Percentiles rank a stretch among this genome's conserved stretches.
Evolutionary conservation across 2,888 invertebrate species (phyloP).

Genomic region (Sphaerophoria taeniata): DNA sequence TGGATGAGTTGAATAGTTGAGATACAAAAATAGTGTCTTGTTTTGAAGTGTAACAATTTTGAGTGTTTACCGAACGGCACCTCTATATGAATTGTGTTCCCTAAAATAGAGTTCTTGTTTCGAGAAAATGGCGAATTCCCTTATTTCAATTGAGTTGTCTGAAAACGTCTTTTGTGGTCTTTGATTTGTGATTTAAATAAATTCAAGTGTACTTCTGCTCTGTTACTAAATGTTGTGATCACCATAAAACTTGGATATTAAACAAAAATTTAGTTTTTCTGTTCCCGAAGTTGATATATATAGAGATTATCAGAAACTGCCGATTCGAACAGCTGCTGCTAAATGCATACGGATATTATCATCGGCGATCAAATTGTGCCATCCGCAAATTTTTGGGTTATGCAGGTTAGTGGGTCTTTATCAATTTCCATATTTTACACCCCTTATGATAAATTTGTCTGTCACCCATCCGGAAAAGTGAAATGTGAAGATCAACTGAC

Average conservation of each 20-base stretch:
- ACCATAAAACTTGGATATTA: constrained; percentile 17
- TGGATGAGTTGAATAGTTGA: constrained; percentile 25
- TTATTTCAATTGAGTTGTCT: constrained; percentile 39
- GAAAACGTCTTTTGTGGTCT: constrained; percentile 8
- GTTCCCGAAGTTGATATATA: constrained; percentile 13
- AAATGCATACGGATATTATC: constrained; percentile 83
- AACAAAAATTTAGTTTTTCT: not conserved
- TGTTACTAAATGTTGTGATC: constrained; percentile 6
- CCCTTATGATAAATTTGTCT: not conserved
- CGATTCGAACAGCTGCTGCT: constrained; percentile 71
- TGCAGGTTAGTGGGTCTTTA: constrained; percentile 80
- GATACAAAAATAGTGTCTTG: constrained; percentile 1
- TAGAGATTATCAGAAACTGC: constrained; percentile 12
- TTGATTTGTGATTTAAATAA: not conserved
- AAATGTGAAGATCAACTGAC: not conserved
- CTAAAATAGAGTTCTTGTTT: constrained; percentile 32
- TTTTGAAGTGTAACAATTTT: constrained; percentile 1
- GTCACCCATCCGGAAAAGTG: constrained; percentile 11
- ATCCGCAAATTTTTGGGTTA: constrained; percentile 83
- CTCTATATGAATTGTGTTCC: not conserved
- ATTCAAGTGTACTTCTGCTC: not conserved
- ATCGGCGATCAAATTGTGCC: constrained; percentile 83
- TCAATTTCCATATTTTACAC: not conserved
- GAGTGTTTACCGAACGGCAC: constrained; percentile 43
- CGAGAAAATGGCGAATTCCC: constrained; percentile 68